Base-by-base conservation (phyloP, 2,888 invertebrate species). In the Apodemia mormo region DNA sequence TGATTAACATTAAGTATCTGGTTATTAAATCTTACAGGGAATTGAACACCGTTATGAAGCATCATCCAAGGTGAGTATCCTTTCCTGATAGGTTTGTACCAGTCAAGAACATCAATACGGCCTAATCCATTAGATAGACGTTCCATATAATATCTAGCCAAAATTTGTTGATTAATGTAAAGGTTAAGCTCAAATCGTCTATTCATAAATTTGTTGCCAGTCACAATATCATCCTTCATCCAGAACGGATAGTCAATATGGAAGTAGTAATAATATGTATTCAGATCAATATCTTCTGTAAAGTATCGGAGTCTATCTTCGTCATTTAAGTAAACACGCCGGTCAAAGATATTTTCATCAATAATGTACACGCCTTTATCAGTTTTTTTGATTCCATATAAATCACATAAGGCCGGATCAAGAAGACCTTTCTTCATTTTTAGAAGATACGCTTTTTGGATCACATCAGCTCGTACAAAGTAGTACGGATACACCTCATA, bases 391-490 rank as follows among this genome's bases (percentile, higher is more conserved):
- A 94, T 92, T 66, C 94, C 94, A 72, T 90, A 90, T 76, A 93
- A 88, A 75, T 94, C 93, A 73, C 92, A 90, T 66, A 94, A 87
- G 79, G 94, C 94, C 69, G 81, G 75, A 72, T 93, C 93, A 10
- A 90, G 78, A 29, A 92, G 82, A 30, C 90, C 93, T 72, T 78
- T 90, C 80, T 88, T 93, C 92, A 92, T 92, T 77, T 94, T 94
- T 69, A 94, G 82, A 73, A 93, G 72, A 78, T 94, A 94, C 7
- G 94, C 90, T 68, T 92, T 94, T 72, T 94, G 92, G 76, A 96
- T 93, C n/a, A 96, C 95, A 78, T 96, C 95, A 33, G 94, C 90
- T 78, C 95, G 95, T 74, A 96, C 95, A 86, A 95, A 96, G 82
- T 94, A 94, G 88, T 95, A 94, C 0, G 96, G 96, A 74, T 95